Evolutionary conservation across 2,888 invertebrate species (phyloP).

Genomic region (Xylophagus ater): DNA sequence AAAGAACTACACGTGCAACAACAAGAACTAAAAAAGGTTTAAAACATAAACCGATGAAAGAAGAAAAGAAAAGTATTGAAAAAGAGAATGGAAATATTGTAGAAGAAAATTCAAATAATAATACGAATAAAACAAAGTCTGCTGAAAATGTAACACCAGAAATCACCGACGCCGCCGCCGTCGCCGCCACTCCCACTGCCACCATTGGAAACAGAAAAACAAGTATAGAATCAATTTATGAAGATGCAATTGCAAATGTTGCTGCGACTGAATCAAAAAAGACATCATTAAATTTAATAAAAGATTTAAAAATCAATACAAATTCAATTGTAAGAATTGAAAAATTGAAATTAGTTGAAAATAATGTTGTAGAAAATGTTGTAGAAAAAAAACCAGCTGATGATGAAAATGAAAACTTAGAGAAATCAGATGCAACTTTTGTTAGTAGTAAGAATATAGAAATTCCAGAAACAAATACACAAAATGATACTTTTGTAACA

Average conservation of each 20-base stretch:
- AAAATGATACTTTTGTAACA: conserved; percentile 15
- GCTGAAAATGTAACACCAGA: conserved; percentile 18
- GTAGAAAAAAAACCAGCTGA: background rate
- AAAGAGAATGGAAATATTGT: conserved; percentile 1
- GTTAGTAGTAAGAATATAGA: conserved; percentile 14
- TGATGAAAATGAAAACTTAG: background rate
- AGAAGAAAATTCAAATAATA: background rate
- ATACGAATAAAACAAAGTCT: too few relatives aligned
- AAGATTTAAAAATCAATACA: too few relatives aligned
- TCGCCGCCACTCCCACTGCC: conserved; percentile 19
- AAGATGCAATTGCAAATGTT: conserved; percentile 34
- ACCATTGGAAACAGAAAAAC: conserved; percentile 11
- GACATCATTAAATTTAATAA: background rate
- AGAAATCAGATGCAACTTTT: conserved; percentile 17
- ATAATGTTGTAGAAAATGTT: conserved; percentile 3
- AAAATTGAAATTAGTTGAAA: conserved; percentile 3
- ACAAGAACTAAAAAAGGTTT: background rate
- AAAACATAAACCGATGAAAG: conserved; percentile 10
- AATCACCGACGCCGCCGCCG: conserved; percentile 28
- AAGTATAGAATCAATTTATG: conserved; percentile 33
- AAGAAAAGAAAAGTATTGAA: conserved; percentile 2
- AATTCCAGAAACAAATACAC: conserved; percentile 19
- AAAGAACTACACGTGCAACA: background rate
- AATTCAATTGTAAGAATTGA: too few relatives aligned
- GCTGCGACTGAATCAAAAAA: background rate